These are phyloP conservation scores for Aurelia aurita DNA, from an alignment of 30 jellyfish, hydroid and myxozoan species.

Conservation along the genomic window DNA sequence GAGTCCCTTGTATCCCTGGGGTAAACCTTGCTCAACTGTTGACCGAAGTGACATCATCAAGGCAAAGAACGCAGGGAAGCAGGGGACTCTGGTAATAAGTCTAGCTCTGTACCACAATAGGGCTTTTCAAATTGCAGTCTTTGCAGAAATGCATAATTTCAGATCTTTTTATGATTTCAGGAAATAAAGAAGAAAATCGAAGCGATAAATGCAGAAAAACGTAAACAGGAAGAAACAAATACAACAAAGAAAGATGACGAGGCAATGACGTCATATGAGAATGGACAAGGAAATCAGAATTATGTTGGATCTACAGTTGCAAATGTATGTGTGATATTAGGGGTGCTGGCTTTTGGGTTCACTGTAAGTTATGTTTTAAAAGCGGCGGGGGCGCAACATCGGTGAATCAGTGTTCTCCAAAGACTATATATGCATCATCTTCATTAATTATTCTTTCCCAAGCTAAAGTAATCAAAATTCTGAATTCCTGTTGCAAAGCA, in stretches of 20 bases:
- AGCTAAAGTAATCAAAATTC: too few species aligned
- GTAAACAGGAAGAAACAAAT: slow-evolving; percentile 27
- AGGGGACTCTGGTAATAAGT: too few species aligned
- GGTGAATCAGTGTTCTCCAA: neutral
- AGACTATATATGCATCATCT: too few species aligned
- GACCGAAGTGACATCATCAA: too few species aligned
- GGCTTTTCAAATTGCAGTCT: too few species aligned
- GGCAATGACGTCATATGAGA: slow-evolving; percentile 1
- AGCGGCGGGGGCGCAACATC: slow-evolving; percentile 82
- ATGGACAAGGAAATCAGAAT: slow-evolving; percentile 40
- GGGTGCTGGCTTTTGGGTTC: slow-evolving; percentile 95
- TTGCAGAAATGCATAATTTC: neutral
- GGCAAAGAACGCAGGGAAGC: too few species aligned
- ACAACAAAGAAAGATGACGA: neutral
- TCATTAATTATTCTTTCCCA: too few species aligned
- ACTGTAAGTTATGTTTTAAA: slow-evolving; percentile 93
- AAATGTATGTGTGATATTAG: slow-evolving; percentile 92
- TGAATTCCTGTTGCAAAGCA: too few species aligned
- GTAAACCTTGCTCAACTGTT: too few species aligned
- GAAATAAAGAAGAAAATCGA: slow-evolving; percentile 67
- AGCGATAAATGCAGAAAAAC: slow-evolving; percentile 55
- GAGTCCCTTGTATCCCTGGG: too few species aligned
- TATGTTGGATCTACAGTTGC: slow-evolving; percentile 94
- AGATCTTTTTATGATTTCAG: slow-evolving; percentile 21
- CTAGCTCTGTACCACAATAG: too few species aligned